phyloP scores from a whole-genome alignment of 1,140 invertebrate genomes.

The Andrena cerasifolii region DNA sequence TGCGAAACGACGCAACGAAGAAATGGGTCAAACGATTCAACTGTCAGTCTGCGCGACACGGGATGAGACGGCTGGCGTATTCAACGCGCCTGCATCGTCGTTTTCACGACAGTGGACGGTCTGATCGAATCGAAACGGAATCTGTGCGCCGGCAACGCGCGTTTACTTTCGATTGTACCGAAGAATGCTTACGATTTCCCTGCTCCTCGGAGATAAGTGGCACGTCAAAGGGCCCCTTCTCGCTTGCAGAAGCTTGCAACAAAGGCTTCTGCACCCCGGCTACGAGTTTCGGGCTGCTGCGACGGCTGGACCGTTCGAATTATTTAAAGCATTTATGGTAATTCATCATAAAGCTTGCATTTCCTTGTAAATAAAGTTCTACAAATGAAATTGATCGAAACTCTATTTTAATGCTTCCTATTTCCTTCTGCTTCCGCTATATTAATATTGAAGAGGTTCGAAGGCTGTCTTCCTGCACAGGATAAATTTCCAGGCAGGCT shows the following conservation, averaged over 20 bases:
- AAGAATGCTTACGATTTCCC: not conserved
- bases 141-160: not conserved
- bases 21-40: slow-evolving; percentile 67
- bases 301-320: too few species aligned
- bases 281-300: too few species aligned
- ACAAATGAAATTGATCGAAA: too few species aligned
- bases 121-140: not conserved
- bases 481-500: not conserved
- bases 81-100: slow-evolving; percentile 13
- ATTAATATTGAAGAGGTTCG: not conserved
- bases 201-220: not conserved
- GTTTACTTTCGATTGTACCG: not conserved
- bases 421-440: too few species aligned
- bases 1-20: slow-evolving; percentile 58
- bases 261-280: too few species aligned
- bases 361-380: too few species aligned
- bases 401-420: too few species aligned
- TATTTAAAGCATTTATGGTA: too few species aligned
- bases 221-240: too few species aligned
- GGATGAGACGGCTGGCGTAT: slow-evolving; percentile 2
- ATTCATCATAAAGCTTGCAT: too few species aligned
- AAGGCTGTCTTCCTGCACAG: not conserved
- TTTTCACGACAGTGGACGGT: slow-evolving; percentile 27
- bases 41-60: slow-evolving; percentile 48
- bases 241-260: too few species aligned